phyloP scores from a whole-genome alignment of 2,113 vertebrate species.

The Calonectris borealis region DNA sequence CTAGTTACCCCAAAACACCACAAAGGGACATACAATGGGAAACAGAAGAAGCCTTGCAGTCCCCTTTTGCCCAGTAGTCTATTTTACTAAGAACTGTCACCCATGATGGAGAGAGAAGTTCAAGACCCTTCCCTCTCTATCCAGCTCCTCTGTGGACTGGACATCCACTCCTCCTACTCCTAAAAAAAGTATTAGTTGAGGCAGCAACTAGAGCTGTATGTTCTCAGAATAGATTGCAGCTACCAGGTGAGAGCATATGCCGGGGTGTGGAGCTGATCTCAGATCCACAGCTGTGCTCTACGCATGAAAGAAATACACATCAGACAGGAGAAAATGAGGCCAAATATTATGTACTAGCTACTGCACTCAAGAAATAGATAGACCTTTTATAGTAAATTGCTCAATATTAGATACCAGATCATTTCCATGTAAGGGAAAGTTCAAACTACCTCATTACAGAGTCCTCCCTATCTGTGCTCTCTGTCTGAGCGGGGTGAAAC shows the following conservation, averaged over 20 bases:
- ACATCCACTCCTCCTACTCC: background rate
- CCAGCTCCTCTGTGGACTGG: background rate
- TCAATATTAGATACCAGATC: background rate
- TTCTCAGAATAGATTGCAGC: background rate
- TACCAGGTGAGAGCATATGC: background rate
- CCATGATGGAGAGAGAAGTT: background rate
- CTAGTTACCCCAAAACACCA: background rate
- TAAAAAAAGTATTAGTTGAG: background rate
- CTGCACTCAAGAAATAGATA: background rate
- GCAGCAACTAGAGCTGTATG: background rate
- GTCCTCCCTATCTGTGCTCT: background rate
- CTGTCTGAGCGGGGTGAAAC: background rate
- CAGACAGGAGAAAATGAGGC: background rate
- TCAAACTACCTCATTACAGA: background rate
- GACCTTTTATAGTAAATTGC: background rate
- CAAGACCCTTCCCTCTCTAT: background rate
- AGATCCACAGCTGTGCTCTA: background rate
- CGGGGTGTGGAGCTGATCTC: background rate
- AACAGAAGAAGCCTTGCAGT: background rate
- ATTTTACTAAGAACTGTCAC: background rate
- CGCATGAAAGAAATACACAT: background rate
- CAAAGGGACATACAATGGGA: background rate
- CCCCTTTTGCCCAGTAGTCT: background rate
- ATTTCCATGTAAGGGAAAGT: background rate
- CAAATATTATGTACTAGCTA: background rate